Percentiles rank a stretch among this genome's conserved stretches.
Conservation (phyloP, 2,888 invertebrate genomes). For the Epiblema foenella region DNA sequence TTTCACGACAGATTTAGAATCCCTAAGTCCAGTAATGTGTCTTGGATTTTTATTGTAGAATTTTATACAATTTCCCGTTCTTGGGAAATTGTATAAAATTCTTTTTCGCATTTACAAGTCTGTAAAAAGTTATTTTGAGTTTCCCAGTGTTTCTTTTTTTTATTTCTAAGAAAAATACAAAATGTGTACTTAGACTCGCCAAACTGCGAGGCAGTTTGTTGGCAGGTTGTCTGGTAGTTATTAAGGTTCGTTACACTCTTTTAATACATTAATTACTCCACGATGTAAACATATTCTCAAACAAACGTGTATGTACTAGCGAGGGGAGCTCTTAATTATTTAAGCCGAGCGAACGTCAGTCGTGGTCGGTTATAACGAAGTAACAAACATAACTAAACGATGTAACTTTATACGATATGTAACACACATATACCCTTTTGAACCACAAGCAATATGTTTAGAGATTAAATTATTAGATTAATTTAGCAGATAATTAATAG, state of each 20-base stretch:
- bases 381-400: neutral
- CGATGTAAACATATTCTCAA: neutral
- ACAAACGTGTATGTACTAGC: neutral
- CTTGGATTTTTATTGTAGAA: no score
- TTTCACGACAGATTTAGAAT: no score
- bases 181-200: no score
- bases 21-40: no score
- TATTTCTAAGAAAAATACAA: no score
- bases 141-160: no score
- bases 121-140: no score
- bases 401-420: neutral
- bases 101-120: no score
- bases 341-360: constrained; percentile 3
- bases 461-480: neutral
- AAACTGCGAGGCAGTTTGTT: no score
- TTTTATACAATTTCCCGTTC: no score
- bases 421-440: neutral
- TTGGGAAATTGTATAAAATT: no score
- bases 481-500: constrained; percentile 10
- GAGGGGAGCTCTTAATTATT: constrained; percentile 5
- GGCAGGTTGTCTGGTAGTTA: no score
- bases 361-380: constrained; percentile 12
- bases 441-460: neutral
- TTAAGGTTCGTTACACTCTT: neutral
- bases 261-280: neutral